Conservation (phyloP, 1,140 invertebrate genomes). For the Lasaia peninsularis region DNA sequence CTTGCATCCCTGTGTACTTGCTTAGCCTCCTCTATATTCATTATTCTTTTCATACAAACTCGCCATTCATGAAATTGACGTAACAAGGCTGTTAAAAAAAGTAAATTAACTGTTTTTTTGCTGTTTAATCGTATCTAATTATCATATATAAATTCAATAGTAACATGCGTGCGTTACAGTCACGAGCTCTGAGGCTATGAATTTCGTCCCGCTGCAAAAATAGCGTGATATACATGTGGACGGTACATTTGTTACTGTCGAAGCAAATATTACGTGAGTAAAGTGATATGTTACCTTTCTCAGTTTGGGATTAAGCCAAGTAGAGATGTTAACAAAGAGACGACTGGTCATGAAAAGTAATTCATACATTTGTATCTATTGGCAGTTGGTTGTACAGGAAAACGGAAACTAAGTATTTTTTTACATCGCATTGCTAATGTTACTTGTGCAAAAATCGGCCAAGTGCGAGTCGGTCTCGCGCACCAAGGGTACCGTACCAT, state of each 20-base stretch:
- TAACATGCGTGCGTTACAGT: not conserved
- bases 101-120: no score
- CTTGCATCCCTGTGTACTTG: no score
- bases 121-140: no score
- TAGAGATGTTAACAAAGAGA: conserved; percentile 50
- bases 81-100: no score
- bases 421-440: not conserved
- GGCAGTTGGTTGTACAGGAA: conserved; percentile 24
- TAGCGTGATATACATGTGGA: conserved; percentile 22
- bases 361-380: conserved; percentile 41
- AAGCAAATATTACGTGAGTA: conserved; percentile 45
- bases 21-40: no score
- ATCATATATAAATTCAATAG: no score
- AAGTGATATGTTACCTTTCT: conserved; percentile 55
- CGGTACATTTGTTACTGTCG: conserved; percentile 41
- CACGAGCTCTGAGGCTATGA: not conserved
- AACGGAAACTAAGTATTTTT: not conserved
- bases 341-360: conserved; percentile 40
- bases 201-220: conserved; percentile 11
- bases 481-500: no score
- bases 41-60: no score
- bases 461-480: no score
- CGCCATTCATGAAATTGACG: no score
- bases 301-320: conserved; percentile 60
- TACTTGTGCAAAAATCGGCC: no score